Base-by-base conservation (phyloP, 2,888 invertebrate species). In the Microctonus hyperodae region DNA sequence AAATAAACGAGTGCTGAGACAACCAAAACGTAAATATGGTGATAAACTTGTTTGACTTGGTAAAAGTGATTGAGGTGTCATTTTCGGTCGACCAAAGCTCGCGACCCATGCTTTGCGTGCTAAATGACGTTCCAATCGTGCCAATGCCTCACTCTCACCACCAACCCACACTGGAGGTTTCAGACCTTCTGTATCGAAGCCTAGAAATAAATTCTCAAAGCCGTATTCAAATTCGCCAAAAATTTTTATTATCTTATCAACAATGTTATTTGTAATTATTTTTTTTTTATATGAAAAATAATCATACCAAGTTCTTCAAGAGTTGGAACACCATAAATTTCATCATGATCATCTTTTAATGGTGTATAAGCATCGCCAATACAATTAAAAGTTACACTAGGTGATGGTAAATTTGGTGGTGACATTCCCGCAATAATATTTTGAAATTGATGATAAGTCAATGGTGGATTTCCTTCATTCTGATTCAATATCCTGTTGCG, bases 61-160 rank as follows among this genome's bases (percentile, higher is more conserved):
- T 40, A 94, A 85, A 48, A 95, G 84, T 0, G 94, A 94, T 78
- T 94, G 93, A 1, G 94, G 92, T 0, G 94, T 93, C 94, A 95
- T 95, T 85, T 94, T 94, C 0, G 95, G 95, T 56, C 91, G 87
- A 9, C 93, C 95, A 81, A 94, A 95, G 22, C 93, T 92, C n/a
- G 94, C 94, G 9, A 94, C 94, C 94, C 94, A 95, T 0, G 93
- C 94, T 84, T 95, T 93, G 51, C 93, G 86, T 80, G 94, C 93
- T 53, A 95, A 86, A 78, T 95, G 91, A 25, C 91, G 86, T 76
- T 94, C 92, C 65, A 95, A 84, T 57, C 94, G 86, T 11, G 88
- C 86, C 70, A 94, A 81, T 0, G 91, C 91, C 78, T 93, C 92
- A 37, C 87, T 90, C 79, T 93, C 93, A 0, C 93, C 93, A 0